Base-by-base conservation (phyloP, 2,888 invertebrate genomes). In the Sycophila texana region DNA sequence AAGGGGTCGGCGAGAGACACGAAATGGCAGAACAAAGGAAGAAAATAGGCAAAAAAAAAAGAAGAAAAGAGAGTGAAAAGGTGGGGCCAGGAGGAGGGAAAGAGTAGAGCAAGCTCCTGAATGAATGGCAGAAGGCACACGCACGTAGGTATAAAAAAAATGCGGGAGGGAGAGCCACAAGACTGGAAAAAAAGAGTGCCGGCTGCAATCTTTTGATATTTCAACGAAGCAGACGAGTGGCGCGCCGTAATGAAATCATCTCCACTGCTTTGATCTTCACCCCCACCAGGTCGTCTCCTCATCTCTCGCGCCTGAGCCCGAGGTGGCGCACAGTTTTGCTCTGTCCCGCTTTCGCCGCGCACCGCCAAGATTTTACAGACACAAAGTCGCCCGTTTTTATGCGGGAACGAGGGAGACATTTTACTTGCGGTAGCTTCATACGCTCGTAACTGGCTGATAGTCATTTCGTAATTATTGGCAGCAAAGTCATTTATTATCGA, bases 181-280 rank as follows among this genome's bases (percentile, higher is more conserved):
- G 66, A 39, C 57, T 20, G 66, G 71, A 63, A 75, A 71, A 65
- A 80, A 66, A 78, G 82, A 79, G 74, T 81, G 75, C 77, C 78
- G 66, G 79, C 77, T 83, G 82, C 86, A 88, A 87, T 89, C 88
- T 89, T 90, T 88, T 90, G 88, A 90, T 89, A 90, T 89, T 89
- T 89, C 88, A 88, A 86, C 87, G 86, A 84, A 88, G 87, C 87
- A 87, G 86, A 87, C 88, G 87, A 89, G 88, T 88, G 87, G 86
- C 87, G 87, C 86, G 88, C 87, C 86, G 86, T 90, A 90, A 90
- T 90, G 88, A 89, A 90, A 90, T 90, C 88, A 90, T 89, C 88
- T 87, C 75, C 85, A 86, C 85, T 85, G 87, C 90, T 90, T 90
- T 90, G 90, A 90, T 90, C 90, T 89, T 87, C 85, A 84, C 83